Conservation (phyloP, 2,797 vertebrate species). For the Bovichtus variegatus region DNA sequence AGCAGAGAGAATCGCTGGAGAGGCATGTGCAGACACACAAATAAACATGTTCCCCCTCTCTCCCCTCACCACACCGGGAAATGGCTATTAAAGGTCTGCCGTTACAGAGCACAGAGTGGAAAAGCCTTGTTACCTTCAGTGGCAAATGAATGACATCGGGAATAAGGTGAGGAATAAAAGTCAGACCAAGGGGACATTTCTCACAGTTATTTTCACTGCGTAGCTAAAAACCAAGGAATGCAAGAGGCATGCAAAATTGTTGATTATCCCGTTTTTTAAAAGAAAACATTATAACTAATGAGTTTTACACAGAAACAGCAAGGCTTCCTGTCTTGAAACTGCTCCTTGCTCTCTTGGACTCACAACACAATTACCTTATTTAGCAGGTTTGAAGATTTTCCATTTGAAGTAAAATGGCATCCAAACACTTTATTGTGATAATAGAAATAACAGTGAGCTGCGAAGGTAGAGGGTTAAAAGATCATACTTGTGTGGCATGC, state of each 20-base stretch:
- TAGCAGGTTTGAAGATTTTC: slow-evolving; percentile 9
- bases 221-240: slow-evolving; percentile 61
- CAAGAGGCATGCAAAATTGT: slow-evolving; percentile 56
- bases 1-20: slow-evolving; percentile 92
- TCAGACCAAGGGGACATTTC: slow-evolving; percentile 79
- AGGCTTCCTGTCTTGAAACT: not conserved
- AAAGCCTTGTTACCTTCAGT: slow-evolving; percentile 87
- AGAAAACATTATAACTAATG: slow-evolving; percentile 35
- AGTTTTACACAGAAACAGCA: slow-evolving; percentile 33
- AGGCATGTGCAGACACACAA: slow-evolving; percentile 87
- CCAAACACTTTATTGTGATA: slow-evolving; percentile 25
- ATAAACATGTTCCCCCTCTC: slow-evolving; percentile 87
- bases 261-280: slow-evolving; percentile 49
- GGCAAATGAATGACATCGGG: slow-evolving; percentile 90
- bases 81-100: slow-evolving; percentile 90
- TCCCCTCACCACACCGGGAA: slow-evolving; percentile 84
- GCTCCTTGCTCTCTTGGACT: not conserved
- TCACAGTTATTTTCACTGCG: slow-evolving; percentile 72
- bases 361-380: slow-evolving; percentile 7
- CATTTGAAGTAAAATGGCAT: slow-evolving; percentile 9
- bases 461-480: not conserved
- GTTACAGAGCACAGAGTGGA: slow-evolving; percentile 84
- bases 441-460: not conserved
- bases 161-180: slow-evolving; percentile 85
- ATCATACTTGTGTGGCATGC: slow-evolving; percentile 6